Conservation (phyloP, 1,140 invertebrate genomes). For the Thereuonema tuberculata region DNA sequence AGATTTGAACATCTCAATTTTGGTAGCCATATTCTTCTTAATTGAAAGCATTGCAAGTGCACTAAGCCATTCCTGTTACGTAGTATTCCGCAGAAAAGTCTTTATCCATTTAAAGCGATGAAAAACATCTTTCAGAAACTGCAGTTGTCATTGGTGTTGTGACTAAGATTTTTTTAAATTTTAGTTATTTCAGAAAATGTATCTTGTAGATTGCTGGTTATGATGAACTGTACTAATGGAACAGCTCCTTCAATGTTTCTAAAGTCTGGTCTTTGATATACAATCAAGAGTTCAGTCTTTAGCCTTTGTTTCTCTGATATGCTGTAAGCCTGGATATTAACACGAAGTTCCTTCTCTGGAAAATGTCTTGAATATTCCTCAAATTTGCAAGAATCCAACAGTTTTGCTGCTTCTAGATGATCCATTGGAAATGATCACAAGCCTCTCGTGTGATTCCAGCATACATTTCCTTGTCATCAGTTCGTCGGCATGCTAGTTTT, state of each 20-base stretch:
- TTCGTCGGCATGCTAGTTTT: background rate
- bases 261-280: background rate
- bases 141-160: background rate
- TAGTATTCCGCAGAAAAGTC: background rate
- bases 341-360: background rate
- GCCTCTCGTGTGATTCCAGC: background rate
- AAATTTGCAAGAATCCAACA: background rate
- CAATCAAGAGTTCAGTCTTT: background rate
- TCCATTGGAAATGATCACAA: background rate
- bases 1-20: background rate
- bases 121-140: background rate
- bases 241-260: background rate
- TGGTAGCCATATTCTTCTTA: background rate
- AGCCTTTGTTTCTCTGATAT: background rate
- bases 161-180: background rate
- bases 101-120: background rate
- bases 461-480: background rate
- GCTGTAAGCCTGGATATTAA: background rate
- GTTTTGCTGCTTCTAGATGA: background rate
- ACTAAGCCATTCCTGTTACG: background rate
- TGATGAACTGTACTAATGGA: background rate
- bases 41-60: background rate
- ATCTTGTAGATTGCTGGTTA: slow-evolving; percentile 4
- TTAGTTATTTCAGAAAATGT: background rate
- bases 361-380: background rate